Base-by-base conservation (phyloP, 1,140 invertebrate species). In the Heliconius melpomene region DNA sequence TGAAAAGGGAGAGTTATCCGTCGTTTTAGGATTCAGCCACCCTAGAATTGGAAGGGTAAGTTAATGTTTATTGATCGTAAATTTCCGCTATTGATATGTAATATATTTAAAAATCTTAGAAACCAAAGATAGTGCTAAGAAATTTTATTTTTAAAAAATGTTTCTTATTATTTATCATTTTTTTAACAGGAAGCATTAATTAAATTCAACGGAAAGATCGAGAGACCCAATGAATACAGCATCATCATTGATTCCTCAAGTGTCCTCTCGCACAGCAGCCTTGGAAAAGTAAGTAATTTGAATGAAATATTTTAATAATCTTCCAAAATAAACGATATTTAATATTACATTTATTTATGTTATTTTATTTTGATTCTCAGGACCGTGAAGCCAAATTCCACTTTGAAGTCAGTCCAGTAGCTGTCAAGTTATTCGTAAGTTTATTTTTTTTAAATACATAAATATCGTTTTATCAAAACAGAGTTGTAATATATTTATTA, bases 41-140 rank as follows among this genome's bases (percentile, higher is more conserved):
- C 97, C 97, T 18, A 95, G 94, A 32, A 93, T 97, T 76, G 92
- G 93, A 57, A 97, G 96, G 95, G 96, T 96, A 66, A 71, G 82
- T 78, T 36, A 2, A 38, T 20, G 18, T 46, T 46, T 5, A 16
- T 16, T 46, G 40, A 46, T 46, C 13, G 40, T 46, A 46, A 46
- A 16, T 46, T 36, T 36, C 32, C 32, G 7, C 32, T 36, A 1
- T 36, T 36, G 32, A 36, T 36, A 7, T 36, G 32, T 36, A 36
- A 36, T 0, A 36, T 36, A 0, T 36, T 36, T 36, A 36, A 36
- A 52, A 16, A 52, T 52, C n/a, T n/a, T n/a, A n/a, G n/a, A n/a
- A n/a, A n/a, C n/a, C n/a, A n/a, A 20, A 6, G 5, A 52, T 20
- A 1, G 2, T 7, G 18, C 2, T 18, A 52, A 52, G 50, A 18